Base-by-base conservation (phyloP, 2,888 invertebrate species). In the Cosmopolites sordidus region DNA sequence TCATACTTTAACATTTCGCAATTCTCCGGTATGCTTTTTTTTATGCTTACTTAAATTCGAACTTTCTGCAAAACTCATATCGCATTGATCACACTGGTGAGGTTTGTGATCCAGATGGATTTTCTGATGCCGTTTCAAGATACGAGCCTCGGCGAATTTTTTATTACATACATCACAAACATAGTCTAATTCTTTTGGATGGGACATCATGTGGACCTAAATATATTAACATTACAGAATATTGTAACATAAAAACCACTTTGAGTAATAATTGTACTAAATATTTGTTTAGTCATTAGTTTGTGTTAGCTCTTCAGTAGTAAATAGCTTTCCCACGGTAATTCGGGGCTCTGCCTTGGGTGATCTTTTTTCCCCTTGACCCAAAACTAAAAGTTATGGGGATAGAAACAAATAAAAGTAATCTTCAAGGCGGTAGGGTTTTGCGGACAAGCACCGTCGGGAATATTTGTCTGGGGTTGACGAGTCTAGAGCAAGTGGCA, bases 21-120 rank as follows among this genome's bases (percentile, higher is more conserved):
- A 59, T 64, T 76, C 77, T 0, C 76, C 77, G 0, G 76, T 77
- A 54, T 78, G 78, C 54, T 75, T 76, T 62, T 76, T 75, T 61
- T 74, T 74, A 59, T 77, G 78, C 56, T 78, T 77, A 48, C 72
- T 75, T 38, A 77, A 62, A 66, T 77, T 77, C 1, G 76, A 76
- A 62, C 75, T 76, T 58, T 78, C 77, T 0, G 77, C 74, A 65
- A 78, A 78, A 1, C 75, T 70, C 74, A 75, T 77, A 41, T 74
- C 70, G 58, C 78, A 78, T 39, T 75, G 71, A 57, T 73, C 71
- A 58, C 78, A 78, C 51, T 73, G 71, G 60, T 76, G 76, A 0
- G 76, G 75, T 62, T 77, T 78, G 48, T 70, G 73, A 43, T 72
- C 70, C 38, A 75, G 61, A 58, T 78, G 78, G 33, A 74, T 77